phyloP scores from a whole-genome alignment of 2,888 invertebrate genomes.

The Coremacera marginata region DNA sequence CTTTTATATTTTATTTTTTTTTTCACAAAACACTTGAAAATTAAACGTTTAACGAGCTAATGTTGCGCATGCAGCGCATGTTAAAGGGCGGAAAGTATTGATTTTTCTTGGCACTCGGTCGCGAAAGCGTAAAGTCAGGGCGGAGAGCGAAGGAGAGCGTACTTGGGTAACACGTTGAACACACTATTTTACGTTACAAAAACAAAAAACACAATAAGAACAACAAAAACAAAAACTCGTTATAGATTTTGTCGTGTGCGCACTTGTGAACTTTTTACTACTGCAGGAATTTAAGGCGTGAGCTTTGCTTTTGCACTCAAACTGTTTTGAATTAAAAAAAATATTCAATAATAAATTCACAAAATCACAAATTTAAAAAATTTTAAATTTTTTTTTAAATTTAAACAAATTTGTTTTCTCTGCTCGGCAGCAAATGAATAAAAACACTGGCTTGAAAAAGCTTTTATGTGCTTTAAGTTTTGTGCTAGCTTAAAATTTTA shows the following conservation, averaged over 20 bases:
- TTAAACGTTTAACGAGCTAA: neutral
- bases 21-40: neutral
- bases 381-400: neutral
- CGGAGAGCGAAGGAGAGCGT: neutral
- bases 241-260: constrained; percentile 1
- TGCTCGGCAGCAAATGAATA: neutral
- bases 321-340: neutral
- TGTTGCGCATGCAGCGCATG: neutral
- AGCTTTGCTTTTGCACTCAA: constrained; percentile 22
- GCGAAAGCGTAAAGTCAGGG: neutral
- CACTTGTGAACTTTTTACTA: neutral
- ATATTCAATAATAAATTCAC: too few relatives aligned
- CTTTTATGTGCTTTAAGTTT: too few relatives aligned
- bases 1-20: neutral
- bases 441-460: neutral
- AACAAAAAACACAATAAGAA: neutral
- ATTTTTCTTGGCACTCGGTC: constrained; percentile 61
- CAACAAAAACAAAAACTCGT: constrained; percentile 31
- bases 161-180: constrained; percentile 16
- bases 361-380: neutral
- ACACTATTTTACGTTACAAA: constrained; percentile 20
- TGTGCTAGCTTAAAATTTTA: too few relatives aligned
- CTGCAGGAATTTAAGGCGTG: neutral
- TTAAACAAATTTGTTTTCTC: neutral
- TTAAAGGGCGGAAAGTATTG: constrained; percentile 54